These are phyloP conservation scores for Heliconius hortense DNA, from an alignment of 2,888 invertebrate genomes.

Conservation along the genomic window DNA sequence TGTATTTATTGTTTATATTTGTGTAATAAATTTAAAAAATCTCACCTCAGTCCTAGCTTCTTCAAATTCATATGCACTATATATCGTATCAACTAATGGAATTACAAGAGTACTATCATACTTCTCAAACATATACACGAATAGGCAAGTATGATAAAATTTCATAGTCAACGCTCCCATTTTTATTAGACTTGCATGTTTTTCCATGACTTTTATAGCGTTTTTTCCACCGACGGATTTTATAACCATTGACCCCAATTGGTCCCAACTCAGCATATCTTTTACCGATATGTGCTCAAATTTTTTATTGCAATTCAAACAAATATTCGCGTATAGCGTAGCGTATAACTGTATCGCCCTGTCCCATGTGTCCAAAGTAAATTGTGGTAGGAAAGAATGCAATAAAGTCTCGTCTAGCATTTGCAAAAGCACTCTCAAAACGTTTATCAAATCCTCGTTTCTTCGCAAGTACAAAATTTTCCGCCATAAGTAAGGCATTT, in stretches of 20 bases:
- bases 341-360: conserved; percentile 78
- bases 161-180: conserved; percentile 81
- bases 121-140: conserved; percentile 72
- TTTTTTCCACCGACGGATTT: conserved; percentile 83
- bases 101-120: conserved; percentile 61
- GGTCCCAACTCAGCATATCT: conserved; percentile 82
- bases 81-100: conserved; percentile 68
- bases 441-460: conserved; percentile 75
- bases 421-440: conserved; percentile 82
- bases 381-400: conserved; percentile 77
- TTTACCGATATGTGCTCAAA: conserved; percentile 71
- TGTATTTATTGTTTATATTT: too few species aligned
- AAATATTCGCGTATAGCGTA: conserved; percentile 80
- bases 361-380: conserved; percentile 83
- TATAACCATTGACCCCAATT: conserved; percentile 81
- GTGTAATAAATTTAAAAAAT: not conserved
- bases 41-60: conserved; percentile 69
- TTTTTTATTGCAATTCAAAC: conserved; percentile 83
- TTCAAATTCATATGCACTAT: conserved; percentile 64
- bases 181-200: conserved; percentile 79
- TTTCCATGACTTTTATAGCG: conserved; percentile 80
- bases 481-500: conserved; percentile 84
- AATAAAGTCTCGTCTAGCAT: conserved; percentile 82
- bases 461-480: conserved; percentile 78
- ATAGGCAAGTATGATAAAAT: conserved; percentile 83